A percentile compares a stretch with the other conserved stretches of the same genome.
Evolutionary conservation across 2,797 vertebrate species (phyloP).

Genomic region (Florisuga fusca): DNA sequence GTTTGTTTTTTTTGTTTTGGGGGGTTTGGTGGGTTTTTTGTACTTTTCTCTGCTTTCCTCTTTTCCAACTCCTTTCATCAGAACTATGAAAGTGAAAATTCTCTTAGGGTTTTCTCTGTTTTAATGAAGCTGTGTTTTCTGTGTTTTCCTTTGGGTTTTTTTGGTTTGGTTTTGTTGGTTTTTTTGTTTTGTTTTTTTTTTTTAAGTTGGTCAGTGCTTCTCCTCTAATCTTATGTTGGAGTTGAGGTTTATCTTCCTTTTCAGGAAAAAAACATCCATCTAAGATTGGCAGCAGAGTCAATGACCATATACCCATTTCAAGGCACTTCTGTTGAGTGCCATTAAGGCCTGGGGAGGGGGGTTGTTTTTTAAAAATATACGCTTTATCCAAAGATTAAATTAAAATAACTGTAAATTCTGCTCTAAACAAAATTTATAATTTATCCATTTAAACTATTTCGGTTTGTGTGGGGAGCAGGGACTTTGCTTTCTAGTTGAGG

Average conservation of each 20-base stretch:
- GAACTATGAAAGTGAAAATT: neutral
- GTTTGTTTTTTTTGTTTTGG: neutral
- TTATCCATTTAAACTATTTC: neutral
- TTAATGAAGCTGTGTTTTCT: constrained; percentile 33
- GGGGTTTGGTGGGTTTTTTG: no score
- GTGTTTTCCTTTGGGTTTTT: neutral
- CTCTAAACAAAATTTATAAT: constrained; percentile 35
- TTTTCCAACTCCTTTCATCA: constrained; percentile 47
- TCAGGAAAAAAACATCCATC: neutral
- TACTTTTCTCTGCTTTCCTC: neutral
- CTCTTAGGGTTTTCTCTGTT: neutral
- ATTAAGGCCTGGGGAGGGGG: neutral
- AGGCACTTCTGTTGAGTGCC: neutral
- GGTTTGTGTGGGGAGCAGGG: neutral
- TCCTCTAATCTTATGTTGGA: neutral
- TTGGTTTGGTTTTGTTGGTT: no score
- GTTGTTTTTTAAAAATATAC: constrained; percentile 10
- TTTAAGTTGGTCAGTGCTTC: neutral
- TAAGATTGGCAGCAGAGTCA: no score
- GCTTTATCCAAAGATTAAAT: constrained; percentile 47
- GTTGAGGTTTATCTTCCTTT: constrained; percentile 20
- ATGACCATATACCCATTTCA: neutral
- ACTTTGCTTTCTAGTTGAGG: constrained; percentile 6
- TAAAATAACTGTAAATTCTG: constrained; percentile 14
- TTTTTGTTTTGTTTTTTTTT: neutral